phyloP scores from a whole-genome alignment of 2,888 invertebrate species.

The Diarsia rubi region DNA sequence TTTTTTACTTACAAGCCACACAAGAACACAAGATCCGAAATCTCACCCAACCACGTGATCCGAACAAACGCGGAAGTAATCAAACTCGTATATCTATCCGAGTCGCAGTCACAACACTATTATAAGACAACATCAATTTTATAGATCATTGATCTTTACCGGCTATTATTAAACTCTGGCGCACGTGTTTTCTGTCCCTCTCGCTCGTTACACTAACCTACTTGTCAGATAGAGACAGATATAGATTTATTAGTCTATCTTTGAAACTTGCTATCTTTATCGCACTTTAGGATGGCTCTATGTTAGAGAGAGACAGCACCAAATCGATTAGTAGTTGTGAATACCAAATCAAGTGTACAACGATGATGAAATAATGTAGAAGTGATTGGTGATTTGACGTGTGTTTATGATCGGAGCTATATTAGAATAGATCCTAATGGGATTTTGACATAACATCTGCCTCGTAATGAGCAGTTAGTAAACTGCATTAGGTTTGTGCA shows the following conservation, averaged over 20 bases:
- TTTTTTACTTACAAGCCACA: not conserved
- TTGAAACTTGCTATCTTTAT: constrained; percentile 37
- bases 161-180: constrained; percentile 65
- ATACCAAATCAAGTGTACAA: constrained; percentile 41
- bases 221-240: constrained; percentile 26
- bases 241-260: constrained; percentile 6
- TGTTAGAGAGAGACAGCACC: constrained; percentile 43
- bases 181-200: constrained; percentile 66
- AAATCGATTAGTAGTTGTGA: constrained; percentile 37
- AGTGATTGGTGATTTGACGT: constrained; percentile 49
- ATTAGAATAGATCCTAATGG: constrained; percentile 37
- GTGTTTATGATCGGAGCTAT: constrained; percentile 17
- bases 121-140: constrained; percentile 66
- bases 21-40: constrained; percentile 1
- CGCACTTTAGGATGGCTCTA: constrained; percentile 11
- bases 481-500: constrained; percentile 26
- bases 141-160: constrained; percentile 72
- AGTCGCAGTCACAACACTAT: constrained; percentile 54
- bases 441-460: constrained; percentile 12
- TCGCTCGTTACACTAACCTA: constrained; percentile 19
- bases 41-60: constrained; percentile 7
- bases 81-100: constrained; percentile 39
- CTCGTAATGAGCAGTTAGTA: constrained; percentile 23
- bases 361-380: constrained; percentile 58
- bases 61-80: constrained; percentile 42